Percentiles rank a stretch among this genome's conserved stretches.
Conservation (phyloP, 2,888 invertebrate species). For the Catocala nupta region DNA sequence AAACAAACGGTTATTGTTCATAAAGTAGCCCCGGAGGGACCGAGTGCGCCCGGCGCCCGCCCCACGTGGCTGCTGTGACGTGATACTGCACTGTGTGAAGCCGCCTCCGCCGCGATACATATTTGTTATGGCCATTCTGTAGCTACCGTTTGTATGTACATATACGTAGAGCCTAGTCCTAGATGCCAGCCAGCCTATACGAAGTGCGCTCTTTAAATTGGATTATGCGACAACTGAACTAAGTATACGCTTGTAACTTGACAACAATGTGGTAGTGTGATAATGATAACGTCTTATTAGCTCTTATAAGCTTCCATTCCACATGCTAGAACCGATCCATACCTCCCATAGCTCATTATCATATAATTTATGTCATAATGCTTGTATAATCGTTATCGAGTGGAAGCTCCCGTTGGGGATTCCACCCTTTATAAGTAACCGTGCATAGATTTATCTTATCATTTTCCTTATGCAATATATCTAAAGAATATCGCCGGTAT, state of each 20-base stretch:
- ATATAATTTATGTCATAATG: background rate
- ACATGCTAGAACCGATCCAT: background rate
- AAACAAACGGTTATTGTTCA: slow-evolving; percentile 61
- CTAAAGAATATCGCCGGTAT: no score
- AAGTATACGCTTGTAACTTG: slow-evolving; percentile 22
- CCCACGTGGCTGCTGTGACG: slow-evolving; percentile 59
- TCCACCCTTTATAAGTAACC: slow-evolving; percentile 1
- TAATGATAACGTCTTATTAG: slow-evolving; percentile 21
- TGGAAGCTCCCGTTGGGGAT: background rate
- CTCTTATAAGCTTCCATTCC: background rate
- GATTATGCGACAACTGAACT: slow-evolving; percentile 34
- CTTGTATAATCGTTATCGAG: slow-evolving; percentile 1
- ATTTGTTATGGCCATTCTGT: slow-evolving; percentile 60
- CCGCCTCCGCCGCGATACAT: slow-evolving; percentile 42
- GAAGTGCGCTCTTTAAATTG: slow-evolving; percentile 36
- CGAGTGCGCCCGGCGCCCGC: slow-evolving; percentile 37
- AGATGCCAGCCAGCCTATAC: slow-evolving; percentile 15
- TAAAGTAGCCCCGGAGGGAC: slow-evolving; percentile 40
- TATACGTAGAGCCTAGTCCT: slow-evolving; percentile 24
- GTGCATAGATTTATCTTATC: slow-evolving; percentile 4
- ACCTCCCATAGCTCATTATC: no score
- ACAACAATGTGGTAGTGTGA: slow-evolving; percentile 35
- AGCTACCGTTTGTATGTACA: slow-evolving; percentile 39
- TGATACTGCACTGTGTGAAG: slow-evolving; percentile 52
- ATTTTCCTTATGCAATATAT: slow-evolving; percentile 4